phyloP scores from a whole-genome alignment of 1,140 invertebrate species.

The Lineus longissimus region DNA sequence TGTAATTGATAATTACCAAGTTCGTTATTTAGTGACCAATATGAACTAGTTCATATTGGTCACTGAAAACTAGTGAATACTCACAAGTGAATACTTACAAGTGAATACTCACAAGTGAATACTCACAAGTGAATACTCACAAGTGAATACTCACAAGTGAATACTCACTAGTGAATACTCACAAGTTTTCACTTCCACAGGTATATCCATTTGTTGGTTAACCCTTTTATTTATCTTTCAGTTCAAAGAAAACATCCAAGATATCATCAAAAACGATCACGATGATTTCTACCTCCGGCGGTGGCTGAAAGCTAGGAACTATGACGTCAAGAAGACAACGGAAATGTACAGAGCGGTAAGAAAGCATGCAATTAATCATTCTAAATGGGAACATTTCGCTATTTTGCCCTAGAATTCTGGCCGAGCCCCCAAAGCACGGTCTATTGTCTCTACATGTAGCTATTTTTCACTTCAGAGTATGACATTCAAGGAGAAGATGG shows the following conservation, averaged over 20 bases:
- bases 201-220: neutral
- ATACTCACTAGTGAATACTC: neutral
- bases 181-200: neutral
- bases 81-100: no score
- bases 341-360: slow-evolving; percentile 78
- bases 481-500: slow-evolving; percentile 67
- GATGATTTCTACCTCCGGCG: neutral
- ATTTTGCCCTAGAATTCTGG: no score
- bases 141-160: no score
- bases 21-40: no score
- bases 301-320: slow-evolving; percentile 66
- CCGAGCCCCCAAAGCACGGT: no score
- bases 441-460: neutral
- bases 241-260: slow-evolving; percentile 13
- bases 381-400: no score
- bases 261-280: slow-evolving; percentile 11
- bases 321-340: slow-evolving; percentile 71
- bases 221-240: neutral
- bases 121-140: no score
- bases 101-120: no score
- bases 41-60: no score
- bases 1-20: no score
- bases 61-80: no score
- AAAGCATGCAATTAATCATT: slow-evolving; percentile 25
- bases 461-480: neutral